Evolutionary conservation across 2,888 invertebrate genomes (phyloP), one percentile per base, ranked within the genome.

Genomic region (Formica aserva): DNA sequence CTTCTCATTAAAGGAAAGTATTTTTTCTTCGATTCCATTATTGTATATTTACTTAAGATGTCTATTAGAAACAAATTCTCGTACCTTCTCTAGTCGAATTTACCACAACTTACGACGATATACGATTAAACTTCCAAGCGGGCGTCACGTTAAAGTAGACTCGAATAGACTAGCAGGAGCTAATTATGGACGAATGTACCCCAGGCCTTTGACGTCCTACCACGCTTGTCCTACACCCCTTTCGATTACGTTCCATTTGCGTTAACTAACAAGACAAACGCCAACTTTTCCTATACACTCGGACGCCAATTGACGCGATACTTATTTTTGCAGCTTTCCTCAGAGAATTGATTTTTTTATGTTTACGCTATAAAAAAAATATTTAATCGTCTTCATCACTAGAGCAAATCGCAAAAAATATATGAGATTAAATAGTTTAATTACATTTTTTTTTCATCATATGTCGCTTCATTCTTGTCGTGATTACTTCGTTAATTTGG

Each of bases 181-280:
- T 80, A 80, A 80, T 80, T 80, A 80, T 71, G 71, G 45, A 71
- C 18, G 41, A 80, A 32, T 80, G 60, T 80, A 80, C 35, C 78
- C n/a, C 18, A 60, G 71, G 71, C 78, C 60, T 80, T 80, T 80
- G 78, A 80, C 78, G 60, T 80, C 69, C 69, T 60, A 77, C 29
- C 41, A 41, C 57, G 41, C 29, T 45, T 80, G 38, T 69, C 60
- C 22, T 60, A 57, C 69, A 69, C 69, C 69, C 69, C 69, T 52
- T 77, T 60, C 71, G 26, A 80, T 80, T 80, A 60, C 71, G 71
- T 78, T 71, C 71, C 78, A 80, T 80, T 80, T 80, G 71, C 78
- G 60, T 71, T 71, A 60, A 55, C 67, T 52, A 69, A 57, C 8
- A 57, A 26, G 35, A 69, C 60, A 35, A 71, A 71, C 45, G 45